phyloP scores from a whole-genome alignment of 2,797 vertebrate genomes.

The Myotis findleyi region DNA sequence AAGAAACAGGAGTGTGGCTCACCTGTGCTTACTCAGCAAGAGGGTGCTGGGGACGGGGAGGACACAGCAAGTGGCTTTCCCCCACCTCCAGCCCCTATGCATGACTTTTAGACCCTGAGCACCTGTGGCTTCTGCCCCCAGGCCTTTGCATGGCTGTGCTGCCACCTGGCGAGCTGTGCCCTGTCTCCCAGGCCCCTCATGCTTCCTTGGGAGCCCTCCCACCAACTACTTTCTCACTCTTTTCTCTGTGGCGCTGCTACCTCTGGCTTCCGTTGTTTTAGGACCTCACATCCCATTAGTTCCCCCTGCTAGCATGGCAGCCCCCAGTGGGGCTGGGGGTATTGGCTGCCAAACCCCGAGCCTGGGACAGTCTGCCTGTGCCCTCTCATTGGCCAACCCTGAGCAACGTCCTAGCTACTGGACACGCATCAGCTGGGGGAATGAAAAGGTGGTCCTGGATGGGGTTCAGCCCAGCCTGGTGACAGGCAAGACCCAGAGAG shows the following conservation, averaged over 20 bases:
- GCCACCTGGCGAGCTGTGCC: not conserved
- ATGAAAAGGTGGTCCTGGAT: too few species aligned
- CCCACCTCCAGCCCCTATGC: too few species aligned
- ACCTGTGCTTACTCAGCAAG: not conserved
- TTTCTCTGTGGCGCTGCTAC: not conserved
- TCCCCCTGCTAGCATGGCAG: not conserved
- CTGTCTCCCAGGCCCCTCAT: not conserved
- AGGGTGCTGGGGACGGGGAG: too few species aligned
- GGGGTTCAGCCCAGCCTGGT: not conserved
- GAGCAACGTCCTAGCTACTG: not conserved
- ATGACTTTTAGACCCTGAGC: not conserved
- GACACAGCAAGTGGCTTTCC: not conserved
- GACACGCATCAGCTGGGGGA: fast-evolving
- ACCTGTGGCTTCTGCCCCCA: not conserved
- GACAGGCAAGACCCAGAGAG: not conserved
- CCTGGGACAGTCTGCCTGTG: too few species aligned
- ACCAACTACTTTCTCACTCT: fast-evolving
- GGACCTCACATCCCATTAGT: not conserved
- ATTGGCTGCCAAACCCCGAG: too few species aligned
- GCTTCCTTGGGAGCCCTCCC: not conserved
- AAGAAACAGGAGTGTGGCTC: not conserved
- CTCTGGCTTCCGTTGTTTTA: not conserved
- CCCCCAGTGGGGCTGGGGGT: not conserved
- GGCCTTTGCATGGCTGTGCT: not conserved
- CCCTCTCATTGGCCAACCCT: not conserved